Conservation (phyloP, 2,888 invertebrate species). For the Labia minor region DNA sequence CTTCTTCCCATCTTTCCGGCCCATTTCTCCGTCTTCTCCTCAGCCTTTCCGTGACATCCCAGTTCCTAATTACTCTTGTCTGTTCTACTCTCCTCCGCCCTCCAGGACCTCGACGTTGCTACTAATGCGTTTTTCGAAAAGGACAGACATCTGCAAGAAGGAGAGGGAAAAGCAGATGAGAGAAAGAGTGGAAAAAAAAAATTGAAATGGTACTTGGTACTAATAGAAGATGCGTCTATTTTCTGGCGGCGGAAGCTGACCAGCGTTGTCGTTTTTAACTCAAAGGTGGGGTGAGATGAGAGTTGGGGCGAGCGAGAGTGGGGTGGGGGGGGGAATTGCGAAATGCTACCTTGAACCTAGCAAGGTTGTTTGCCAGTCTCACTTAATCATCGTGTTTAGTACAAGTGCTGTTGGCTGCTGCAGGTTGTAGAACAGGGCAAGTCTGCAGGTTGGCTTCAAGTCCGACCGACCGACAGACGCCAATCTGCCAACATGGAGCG, state of each 20-base stretch:
- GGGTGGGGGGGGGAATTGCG: background rate
- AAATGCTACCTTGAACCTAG: background rate
- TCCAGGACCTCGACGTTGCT: conserved; percentile 13
- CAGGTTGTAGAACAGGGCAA: conserved; percentile 1
- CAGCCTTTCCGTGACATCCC: conserved; percentile 2
- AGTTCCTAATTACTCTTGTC: conserved; percentile 13
- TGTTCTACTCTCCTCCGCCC: conserved; percentile 1
- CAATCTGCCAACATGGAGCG: conserved; percentile 2
- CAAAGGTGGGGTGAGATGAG: too few relatives aligned
- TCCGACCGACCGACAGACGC: background rate
- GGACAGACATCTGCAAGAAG: conserved; percentile 3
- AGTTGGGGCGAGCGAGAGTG: background rate
- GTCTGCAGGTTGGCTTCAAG: background rate
- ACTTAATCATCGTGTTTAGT: conserved; percentile 7
- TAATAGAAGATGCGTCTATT: background rate
- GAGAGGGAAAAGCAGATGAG: background rate
- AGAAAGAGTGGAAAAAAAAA: conserved; percentile 3
- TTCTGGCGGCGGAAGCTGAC: background rate
- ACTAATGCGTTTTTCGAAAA: conserved; percentile 7
- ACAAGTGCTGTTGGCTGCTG: conserved; percentile 3
- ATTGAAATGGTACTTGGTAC: background rate
- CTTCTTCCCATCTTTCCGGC: conserved; percentile 13
- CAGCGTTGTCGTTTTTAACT: too few relatives aligned
- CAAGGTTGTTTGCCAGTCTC: conserved; percentile 7
- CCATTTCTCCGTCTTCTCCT: conserved; percentile 3